A percentile compares a stretch with the other conserved stretches of the same genome.
Evolutionary conservation across 2,113 vertebrate species (phyloP).

Genomic region (Haplotaxodon microlepis): DNA sequence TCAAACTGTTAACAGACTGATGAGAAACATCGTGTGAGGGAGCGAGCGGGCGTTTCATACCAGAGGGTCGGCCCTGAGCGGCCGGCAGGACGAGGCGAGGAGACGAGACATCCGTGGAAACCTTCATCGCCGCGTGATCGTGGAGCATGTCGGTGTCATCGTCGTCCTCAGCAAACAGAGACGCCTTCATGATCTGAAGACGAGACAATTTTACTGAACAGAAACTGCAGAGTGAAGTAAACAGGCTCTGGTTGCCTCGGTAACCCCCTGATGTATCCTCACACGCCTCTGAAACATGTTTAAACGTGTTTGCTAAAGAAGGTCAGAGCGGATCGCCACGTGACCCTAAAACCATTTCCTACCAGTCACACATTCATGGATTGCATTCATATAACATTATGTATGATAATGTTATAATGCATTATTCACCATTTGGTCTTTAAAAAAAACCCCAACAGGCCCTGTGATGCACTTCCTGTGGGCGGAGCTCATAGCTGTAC

Average conservation of each 20-base stretch:
- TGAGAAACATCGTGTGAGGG: neutral
- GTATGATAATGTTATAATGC: neutral
- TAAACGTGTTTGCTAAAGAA: neutral
- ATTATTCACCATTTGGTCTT: neutral
- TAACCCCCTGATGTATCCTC: neutral
- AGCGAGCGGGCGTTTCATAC: slow-evolving; percentile 41
- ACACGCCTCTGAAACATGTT: rapidly evolving
- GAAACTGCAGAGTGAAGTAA: neutral
- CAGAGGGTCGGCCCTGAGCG: slow-evolving; percentile 65
- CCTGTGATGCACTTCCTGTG: neutral
- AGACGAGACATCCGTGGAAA: slow-evolving; percentile 73
- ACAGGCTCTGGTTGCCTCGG: neutral
- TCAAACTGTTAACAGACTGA: neutral
- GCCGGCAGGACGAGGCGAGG: slow-evolving; percentile 71
- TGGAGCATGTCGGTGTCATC: slow-evolving; percentile 78
- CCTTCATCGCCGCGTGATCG: slow-evolving; percentile 60
- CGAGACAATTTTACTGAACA: neutral
- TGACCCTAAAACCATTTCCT: neutral
- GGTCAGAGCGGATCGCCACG: neutral
- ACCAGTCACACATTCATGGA: neutral
- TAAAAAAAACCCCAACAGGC: neutral
- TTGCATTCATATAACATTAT: neutral
- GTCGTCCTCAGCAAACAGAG: slow-evolving; percentile 86
- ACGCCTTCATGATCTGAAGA: slow-evolving; percentile 93
- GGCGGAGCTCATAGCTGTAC: slow-evolving; percentile 39